These are phyloP conservation scores for Ooceraea biroi DNA, from an alignment of 1,140 invertebrate species.

Conservation along the genomic window DNA sequence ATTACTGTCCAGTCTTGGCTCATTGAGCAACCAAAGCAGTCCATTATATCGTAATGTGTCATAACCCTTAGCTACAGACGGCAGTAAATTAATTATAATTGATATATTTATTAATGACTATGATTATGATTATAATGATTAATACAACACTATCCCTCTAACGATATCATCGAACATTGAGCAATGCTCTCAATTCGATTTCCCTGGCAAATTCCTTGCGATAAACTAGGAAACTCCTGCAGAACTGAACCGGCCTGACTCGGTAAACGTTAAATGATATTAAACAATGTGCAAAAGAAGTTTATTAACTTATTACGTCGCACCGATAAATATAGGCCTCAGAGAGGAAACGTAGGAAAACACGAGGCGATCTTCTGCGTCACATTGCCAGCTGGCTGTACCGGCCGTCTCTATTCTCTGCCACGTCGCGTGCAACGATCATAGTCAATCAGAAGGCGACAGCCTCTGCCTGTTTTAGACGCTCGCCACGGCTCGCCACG, in stretches of 20 bases:
- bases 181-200: too few relatives aligned
- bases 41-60: neutral
- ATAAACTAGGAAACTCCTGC: too few relatives aligned
- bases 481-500: conserved; percentile 10
- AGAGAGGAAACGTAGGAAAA: conserved; percentile 37
- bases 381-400: conserved; percentile 57
- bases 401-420: conserved; percentile 59
- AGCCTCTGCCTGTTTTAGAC: conserved; percentile 43
- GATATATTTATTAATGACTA: neutral
- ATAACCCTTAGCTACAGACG: conserved; percentile 4
- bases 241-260: too few relatives aligned
- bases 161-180: too few relatives aligned
- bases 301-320: conserved; percentile 48
- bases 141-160: too few relatives aligned
- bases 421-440: conserved; percentile 53
- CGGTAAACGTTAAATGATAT: too few relatives aligned
- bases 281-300: conserved; percentile 19
- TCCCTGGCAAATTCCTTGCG: too few relatives aligned
- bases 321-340: conserved; percentile 47
- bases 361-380: conserved; percentile 14
- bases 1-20: conserved; percentile 8
- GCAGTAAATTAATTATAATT: neutral
- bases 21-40: conserved; percentile 31
- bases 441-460: conserved; percentile 23
- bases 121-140: too few relatives aligned